phyloP scores from a whole-genome alignment of 92 coral and sea anemone species.

The Zoanthus sansibaricus region DNA sequence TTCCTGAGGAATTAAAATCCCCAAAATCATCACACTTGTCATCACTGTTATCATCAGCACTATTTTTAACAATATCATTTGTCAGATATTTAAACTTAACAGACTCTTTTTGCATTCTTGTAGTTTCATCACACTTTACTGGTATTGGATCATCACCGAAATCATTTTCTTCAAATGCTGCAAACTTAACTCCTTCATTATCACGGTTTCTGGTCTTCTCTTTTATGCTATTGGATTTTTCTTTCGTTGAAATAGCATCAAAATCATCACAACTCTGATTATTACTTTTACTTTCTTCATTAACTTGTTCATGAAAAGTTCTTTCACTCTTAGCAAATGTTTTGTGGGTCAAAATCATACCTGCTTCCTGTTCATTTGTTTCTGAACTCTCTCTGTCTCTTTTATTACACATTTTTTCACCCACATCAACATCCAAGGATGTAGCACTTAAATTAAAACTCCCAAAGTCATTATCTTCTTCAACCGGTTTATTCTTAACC shows the following conservation, averaged over 20 bases:
- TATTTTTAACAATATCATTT: not conserved
- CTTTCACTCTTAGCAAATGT: not conserved
- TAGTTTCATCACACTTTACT: not conserved
- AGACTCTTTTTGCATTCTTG: not conserved
- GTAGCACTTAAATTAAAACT: slow-evolving; percentile 10
- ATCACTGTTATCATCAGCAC: not conserved
- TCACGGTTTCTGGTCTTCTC: not conserved
- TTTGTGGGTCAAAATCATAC: not conserved
- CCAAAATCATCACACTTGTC: slow-evolving; percentile 28
- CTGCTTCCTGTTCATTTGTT: not conserved
- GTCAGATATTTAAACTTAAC: not conserved
- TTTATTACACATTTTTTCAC: not conserved
- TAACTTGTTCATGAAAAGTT: not conserved
- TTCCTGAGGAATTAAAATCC: slow-evolving; percentile 35
- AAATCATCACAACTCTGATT: slow-evolving; percentile 26
- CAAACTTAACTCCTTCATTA: slow-evolving; percentile 3
- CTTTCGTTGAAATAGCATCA: not conserved
- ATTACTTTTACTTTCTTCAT: not conserved
- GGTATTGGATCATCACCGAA: not conserved
- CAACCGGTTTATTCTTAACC: not conserved
- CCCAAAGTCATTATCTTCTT: slow-evolving; percentile 30
- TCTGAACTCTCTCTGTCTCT: not conserved
- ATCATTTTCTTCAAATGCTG: slow-evolving; percentile 21
- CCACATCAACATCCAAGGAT: not conserved
- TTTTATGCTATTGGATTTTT: not conserved